phyloP scores from a whole-genome alignment of 2,113 vertebrate species.

The Bos indicus region DNA sequence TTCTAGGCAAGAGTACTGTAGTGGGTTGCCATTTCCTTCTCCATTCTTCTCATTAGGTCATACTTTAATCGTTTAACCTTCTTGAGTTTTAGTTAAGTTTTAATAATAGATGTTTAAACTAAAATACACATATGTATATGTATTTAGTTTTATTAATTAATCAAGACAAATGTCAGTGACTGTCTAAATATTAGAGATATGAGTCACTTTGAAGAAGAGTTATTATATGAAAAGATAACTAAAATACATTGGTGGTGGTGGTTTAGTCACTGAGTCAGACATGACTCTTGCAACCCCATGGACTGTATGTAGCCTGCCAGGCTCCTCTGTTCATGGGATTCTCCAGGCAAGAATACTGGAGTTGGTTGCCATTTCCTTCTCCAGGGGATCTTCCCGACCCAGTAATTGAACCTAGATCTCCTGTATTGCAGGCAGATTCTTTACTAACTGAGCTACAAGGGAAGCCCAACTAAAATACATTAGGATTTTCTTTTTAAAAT shows the following conservation, averaged over 20 bases:
- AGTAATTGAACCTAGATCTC: background rate
- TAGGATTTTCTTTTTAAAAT: conserved; percentile 11
- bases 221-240: background rate
- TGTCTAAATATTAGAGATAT: background rate
- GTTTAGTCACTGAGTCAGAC: background rate
- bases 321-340: background rate
- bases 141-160: background rate
- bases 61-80: background rate
- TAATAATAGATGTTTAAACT: background rate
- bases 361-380: background rate
- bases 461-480: background rate
- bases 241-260: background rate
- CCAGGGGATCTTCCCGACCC: background rate
- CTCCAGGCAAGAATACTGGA: background rate
- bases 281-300: background rate
- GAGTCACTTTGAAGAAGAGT: background rate
- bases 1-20: no score
- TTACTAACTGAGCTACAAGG: background rate
- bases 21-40: no score
- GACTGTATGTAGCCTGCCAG: background rate
- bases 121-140: background rate
- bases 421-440: background rate
- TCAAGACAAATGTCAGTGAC: background rate
- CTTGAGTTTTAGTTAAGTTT: background rate
- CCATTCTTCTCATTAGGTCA: background rate